These are phyloP conservation scores for Eulemur mongoz DNA, from an alignment of 2,797 vertebrate genomes.

Conservation along the genomic window DNA sequence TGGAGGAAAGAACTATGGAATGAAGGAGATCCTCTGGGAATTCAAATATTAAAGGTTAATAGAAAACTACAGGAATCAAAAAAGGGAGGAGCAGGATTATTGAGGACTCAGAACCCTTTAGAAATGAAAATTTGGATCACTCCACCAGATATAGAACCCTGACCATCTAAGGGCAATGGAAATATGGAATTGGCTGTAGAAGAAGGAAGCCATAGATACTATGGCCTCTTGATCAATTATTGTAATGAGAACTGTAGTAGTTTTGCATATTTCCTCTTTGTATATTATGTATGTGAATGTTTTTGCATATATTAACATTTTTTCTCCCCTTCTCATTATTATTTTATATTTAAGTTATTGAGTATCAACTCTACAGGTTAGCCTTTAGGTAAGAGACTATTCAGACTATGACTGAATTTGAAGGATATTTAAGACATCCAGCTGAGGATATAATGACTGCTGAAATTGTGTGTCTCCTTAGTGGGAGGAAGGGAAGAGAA, in stretches of 20 bases:
- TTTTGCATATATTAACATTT: background rate
- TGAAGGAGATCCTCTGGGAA: too few relatives aligned
- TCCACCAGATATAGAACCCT: background rate
- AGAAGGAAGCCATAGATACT: background rate
- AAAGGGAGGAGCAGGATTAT: background rate
- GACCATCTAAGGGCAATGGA: background rate
- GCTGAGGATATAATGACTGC: background rate
- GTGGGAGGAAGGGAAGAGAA: background rate
- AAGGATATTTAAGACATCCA: background rate
- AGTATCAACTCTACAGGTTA: background rate
- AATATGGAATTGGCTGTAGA: background rate
- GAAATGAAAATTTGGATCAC: background rate
- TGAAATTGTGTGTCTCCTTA: background rate
- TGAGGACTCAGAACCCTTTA: background rate
- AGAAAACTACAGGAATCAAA: background rate
- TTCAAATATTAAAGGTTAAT: background rate
- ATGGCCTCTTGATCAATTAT: background rate
- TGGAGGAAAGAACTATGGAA: too few relatives aligned
- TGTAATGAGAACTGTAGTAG: background rate
- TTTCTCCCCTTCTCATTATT: background rate
- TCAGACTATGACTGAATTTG: background rate
- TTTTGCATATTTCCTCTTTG: background rate
- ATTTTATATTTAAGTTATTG: background rate
- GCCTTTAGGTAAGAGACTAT: background rate
- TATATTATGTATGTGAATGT: too few relatives aligned